These are phyloP conservation scores for Cremastinae sp. DNA, from an alignment of 2,888 invertebrate genomes.

Conservation along the genomic window DNA sequence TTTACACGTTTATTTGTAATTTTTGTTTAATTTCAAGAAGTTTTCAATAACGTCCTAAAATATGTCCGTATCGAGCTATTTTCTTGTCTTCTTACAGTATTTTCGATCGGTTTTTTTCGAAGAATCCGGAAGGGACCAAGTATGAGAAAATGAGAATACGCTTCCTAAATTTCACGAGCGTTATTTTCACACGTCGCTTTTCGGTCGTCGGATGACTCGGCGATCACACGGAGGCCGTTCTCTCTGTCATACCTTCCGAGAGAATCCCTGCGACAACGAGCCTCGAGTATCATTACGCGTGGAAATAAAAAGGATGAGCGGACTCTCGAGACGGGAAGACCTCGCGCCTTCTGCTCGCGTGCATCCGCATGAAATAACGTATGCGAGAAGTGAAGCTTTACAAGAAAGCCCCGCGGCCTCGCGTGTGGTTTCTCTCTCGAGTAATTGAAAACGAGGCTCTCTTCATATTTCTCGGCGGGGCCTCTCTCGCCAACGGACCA, in stretches of 20 bases:
- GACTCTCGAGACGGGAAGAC: conserved; percentile 56
- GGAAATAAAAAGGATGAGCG: conserved; percentile 31
- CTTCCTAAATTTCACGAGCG: conserved; percentile 21
- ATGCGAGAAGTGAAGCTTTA: conserved; percentile 64
- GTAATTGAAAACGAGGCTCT: conserved; percentile 69
- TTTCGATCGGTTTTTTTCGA: no score
- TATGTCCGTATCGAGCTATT: no score
- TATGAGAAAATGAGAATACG: not conserved
- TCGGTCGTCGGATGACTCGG: conserved; percentile 37
- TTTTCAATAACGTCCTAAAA: no score
- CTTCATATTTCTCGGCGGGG: conserved; percentile 14
- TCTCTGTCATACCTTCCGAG: conserved; percentile 24
- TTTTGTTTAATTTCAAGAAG: no score
- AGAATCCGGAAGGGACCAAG: not conserved
- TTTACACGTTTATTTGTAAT: no score
- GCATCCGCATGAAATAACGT: conserved; percentile 3
- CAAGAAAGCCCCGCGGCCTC: conserved; percentile 61
- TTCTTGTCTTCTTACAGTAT: no score
- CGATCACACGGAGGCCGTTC: conserved; percentile 14
- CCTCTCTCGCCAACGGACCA: conserved; percentile 24
- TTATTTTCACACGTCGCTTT: conserved; percentile 55
- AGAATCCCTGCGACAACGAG: conserved; percentile 57
- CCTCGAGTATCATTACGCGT: conserved; percentile 7
- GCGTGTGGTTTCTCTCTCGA: conserved; percentile 70
- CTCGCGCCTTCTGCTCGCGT: conserved; percentile 24